Conservation (phyloP, 1,140 invertebrate species). For the Drosophila subobscura region DNA sequence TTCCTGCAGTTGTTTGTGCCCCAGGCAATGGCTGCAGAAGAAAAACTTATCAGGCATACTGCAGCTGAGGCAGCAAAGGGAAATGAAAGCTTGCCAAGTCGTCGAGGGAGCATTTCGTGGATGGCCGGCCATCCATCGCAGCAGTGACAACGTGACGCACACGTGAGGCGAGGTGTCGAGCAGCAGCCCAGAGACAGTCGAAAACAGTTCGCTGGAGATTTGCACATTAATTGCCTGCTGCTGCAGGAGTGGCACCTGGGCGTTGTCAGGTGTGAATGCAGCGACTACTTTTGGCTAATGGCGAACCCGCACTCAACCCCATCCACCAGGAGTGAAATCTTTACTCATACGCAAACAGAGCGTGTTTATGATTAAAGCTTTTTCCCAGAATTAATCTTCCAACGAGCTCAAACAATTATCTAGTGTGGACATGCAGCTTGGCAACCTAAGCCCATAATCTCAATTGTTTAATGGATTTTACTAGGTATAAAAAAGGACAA, state of each 20-base stretch:
- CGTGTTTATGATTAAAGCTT: conserved; percentile 4
- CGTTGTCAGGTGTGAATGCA: not conserved
- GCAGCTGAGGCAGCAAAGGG: conserved; percentile 5
- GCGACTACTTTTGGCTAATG: no score
- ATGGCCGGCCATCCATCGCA: not conserved
- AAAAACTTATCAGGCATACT: conserved; percentile 4
- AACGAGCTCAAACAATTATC: no score
- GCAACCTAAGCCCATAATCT: no score
- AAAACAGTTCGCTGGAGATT: conserved; percentile 25
- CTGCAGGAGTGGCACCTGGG: not conserved
- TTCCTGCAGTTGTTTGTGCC: no score
- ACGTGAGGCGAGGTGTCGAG: not conserved
- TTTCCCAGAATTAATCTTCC: not conserved
- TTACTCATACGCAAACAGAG: no score
- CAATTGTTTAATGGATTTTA: no score
- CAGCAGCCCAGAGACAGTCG: not conserved
- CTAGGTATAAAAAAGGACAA: no score
- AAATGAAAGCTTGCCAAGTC: conserved; percentile 4
- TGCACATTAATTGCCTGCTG: conserved; percentile 32
- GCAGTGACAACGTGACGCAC: conserved; percentile 1
- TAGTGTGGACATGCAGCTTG: no score
- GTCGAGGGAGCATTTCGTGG: not conserved
- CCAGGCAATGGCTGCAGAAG: not conserved
- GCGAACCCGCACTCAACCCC: no score
- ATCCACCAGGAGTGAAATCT: no score